phyloP scores from a whole-genome alignment of 2,113 vertebrate species.

The Odobenus rosmarus region DNA sequence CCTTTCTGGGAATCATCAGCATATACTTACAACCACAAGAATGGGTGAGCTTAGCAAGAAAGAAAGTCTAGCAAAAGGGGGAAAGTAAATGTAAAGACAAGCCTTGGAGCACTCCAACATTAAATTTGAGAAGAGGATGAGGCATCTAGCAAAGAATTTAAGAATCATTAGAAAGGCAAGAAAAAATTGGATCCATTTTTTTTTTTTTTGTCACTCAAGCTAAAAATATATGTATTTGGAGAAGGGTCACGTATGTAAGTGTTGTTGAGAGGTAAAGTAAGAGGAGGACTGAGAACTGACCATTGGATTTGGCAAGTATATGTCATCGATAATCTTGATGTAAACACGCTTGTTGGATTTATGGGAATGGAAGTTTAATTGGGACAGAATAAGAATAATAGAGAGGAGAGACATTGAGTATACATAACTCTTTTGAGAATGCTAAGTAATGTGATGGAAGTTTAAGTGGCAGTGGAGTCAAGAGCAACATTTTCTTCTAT shows the following conservation, averaged over 20 bases:
- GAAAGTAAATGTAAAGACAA: neutral
- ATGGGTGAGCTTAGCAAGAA: neutral
- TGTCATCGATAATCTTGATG: neutral
- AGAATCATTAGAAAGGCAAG: neutral
- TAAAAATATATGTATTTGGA: neutral
- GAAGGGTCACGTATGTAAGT: neutral
- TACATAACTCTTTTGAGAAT: neutral
- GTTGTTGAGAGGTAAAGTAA: neutral
- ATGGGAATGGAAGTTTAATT: neutral
- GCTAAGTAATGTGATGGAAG: neutral
- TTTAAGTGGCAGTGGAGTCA: neutral
- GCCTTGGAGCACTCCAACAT: neutral
- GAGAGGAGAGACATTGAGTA: neutral
- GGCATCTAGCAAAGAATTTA: neutral
- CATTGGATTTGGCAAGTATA: neutral
- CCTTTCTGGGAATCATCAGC: neutral
- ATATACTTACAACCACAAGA: neutral
- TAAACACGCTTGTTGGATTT: neutral
- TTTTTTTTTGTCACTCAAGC: neutral
- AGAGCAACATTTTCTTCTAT: neutral
- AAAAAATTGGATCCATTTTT: neutral
- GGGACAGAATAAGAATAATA: neutral
- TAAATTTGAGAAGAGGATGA: neutral
- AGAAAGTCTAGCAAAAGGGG: neutral
- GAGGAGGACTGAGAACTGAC: neutral